These are phyloP conservation scores for Scolopax mira DNA, from an alignment of 2,113 vertebrate genomes.

Conservation along the genomic window DNA sequence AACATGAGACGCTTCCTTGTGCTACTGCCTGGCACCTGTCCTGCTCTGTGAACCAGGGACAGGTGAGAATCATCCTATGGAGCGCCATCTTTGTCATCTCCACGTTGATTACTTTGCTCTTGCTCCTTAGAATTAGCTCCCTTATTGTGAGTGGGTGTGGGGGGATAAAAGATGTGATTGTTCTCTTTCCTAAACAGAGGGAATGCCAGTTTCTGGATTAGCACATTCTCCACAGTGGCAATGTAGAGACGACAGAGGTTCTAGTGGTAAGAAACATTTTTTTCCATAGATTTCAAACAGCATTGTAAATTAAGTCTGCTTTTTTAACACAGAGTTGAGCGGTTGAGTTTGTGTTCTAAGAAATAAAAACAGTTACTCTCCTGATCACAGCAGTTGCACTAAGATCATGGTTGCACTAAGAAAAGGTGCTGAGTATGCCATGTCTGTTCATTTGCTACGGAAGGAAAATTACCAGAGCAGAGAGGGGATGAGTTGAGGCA, in stretches of 20 bases:
- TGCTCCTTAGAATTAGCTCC: not conserved
- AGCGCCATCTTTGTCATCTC: no score
- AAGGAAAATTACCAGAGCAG: not conserved
- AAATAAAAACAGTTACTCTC: not conserved
- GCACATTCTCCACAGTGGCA: constrained; percentile 68
- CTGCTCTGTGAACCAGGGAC: no score
- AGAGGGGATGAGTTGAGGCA: not conserved
- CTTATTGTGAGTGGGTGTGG: not conserved
- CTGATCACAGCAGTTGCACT: not conserved
- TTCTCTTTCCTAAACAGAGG: constrained; percentile 70
- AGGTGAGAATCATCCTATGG: no score
- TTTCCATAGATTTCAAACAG: not conserved
- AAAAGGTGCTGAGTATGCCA: not conserved
- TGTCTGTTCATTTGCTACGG: not conserved
- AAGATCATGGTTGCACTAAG: not conserved
- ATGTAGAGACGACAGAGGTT: constrained; percentile 84
- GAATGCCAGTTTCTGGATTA: constrained; percentile 62
- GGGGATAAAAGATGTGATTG: not conserved
- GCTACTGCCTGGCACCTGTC: no score
- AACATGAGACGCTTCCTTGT: no score
- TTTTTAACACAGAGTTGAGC: not conserved
- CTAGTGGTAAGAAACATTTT: constrained; percentile 82
- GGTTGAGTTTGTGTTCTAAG: not conserved
- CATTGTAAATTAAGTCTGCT: not conserved
- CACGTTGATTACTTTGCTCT: no score